Evolutionary conservation across 2,113 vertebrate genomes (phyloP), one percentile per base, ranked within the genome.

Genomic region (Ictalurus punctatus): DNA sequence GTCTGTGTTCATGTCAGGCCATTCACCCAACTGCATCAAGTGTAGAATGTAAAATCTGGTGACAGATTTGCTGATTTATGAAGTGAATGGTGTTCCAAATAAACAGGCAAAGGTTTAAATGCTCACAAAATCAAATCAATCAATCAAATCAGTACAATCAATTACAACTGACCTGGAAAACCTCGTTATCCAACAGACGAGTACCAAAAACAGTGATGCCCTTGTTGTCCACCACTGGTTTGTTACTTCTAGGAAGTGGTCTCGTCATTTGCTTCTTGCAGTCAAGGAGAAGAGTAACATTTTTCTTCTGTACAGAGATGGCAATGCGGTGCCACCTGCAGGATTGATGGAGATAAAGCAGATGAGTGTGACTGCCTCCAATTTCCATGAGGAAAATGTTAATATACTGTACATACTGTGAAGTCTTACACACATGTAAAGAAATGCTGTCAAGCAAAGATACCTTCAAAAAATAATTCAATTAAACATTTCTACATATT

Each of bases 151-250:
- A n/a, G 71, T n/a, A 34, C 65, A 27, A 48, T 34, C 10, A 40
- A 25, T 16, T 87, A 48, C 27, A 37, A 23, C 93, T 93, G 91
- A 98, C 97, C 97, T 97, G 97, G 91, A 98, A 98, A 81, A 97
- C 96, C 91, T 97, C 97, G 76, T 97, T 96, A 40, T 98, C 97
- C 12, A 98, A 94, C 80, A 98, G 94, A 2, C 97, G 96, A 54
- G 96, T 95, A 52, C 97, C 97, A 21, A 98, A 98, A 81, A 98
- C 95, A 0, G 97, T 96, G 93, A 98, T 96, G 73, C 97, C 97
- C 1, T 93, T 96, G 84, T 95, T 97, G 93, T 98, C 97, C 21
- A 98, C 58, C 82, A 93, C 89, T 0, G 97, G 96, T 0, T 92
- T 94, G 92, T 95, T 94, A 79, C 97, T 95, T 12, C 97, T 95